Base-by-base conservation (phyloP, 2,797 vertebrate species). In the Avahi laniger region DNA sequence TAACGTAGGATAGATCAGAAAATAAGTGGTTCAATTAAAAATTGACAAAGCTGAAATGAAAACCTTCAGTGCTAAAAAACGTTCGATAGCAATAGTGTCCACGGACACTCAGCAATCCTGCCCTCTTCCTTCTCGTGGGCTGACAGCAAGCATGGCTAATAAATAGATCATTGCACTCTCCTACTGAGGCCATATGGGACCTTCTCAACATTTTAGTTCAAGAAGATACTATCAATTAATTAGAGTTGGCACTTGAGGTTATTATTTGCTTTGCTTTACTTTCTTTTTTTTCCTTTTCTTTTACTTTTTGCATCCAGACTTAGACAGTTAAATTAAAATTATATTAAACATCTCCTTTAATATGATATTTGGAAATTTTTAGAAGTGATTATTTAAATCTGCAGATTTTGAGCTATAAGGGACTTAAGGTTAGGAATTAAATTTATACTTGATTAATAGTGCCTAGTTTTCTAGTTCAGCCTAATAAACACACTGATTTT, bases 401-500 rank as follows among this genome's bases (percentile, higher is more conserved):
- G 11, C 22, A 85, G n/a, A 61, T 82, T 92, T 88, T 70, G 43
- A 82, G 7, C 14, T 94, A 35, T 48, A 89, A 96, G 18, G 26
- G n/a, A 79, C 46, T 70, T 63, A 57, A 91, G 10, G 26, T 33
- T 65, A 82, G 69, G 35, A 12, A 78, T 43, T 90, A 65, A 81
- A 59, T 96, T 93, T 76, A 90, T 83, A 93, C 30, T 75, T 80
- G 85, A 86, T 90, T 95, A 92, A 81, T 67, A 73, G 13, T 26
- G 2, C 81, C 41, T 22, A 81, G 57, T 81, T 95, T 95, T 91
- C 89, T 93, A 69, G 43, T 92, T 90, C 84, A 83, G 70, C 24
- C 91, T 92, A 95, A 92, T 96, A 86, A 97, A 97, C 94, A 95
- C 52, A 50, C n/a, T 85, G 90, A 20, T 57, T 96, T 95, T 96